phyloP scores from a whole-genome alignment of 2,113 vertebrate genomes.

The Phaetusa simplex region DNA sequence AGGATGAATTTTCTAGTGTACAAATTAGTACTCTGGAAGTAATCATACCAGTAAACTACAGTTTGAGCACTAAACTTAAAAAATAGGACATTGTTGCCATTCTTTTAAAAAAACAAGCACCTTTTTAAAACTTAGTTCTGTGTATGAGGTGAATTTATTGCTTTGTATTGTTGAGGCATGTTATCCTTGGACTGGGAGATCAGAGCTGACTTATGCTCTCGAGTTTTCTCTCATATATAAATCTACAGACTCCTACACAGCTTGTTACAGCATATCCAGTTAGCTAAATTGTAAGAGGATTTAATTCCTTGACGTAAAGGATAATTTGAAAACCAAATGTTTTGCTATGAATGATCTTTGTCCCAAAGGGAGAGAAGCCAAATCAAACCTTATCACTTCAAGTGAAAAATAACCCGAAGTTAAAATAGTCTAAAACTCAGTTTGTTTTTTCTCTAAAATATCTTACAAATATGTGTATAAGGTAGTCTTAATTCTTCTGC shows the following conservation, averaged over 20 bases:
- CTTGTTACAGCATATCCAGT: neutral
- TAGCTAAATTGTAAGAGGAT: neutral
- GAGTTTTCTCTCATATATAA: neutral
- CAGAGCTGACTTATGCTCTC: neutral
- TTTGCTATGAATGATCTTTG: neutral
- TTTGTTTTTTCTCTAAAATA: neutral
- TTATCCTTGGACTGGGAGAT: neutral
- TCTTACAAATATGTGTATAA: neutral
- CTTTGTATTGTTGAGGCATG: neutral
- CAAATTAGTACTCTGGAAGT: neutral
- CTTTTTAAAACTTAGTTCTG: neutral
- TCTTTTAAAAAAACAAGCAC: neutral
- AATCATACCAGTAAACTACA: neutral
- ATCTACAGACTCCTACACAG: neutral
- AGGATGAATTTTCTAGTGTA: neutral
- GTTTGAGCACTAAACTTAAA: neutral
- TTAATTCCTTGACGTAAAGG: neutral
- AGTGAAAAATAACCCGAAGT: neutral
- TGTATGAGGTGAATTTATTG: neutral
- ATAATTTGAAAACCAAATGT: neutral
- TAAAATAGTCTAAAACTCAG: neutral
- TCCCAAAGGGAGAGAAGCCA: neutral
- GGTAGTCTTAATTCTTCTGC: neutral
- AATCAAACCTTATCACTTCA: neutral
- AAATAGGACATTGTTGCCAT: neutral